Percentiles rank a stretch among this genome's conserved stretches.
phyloP scores from a whole-genome alignment of 2,797 vertebrate genomes.

The Pristis pectinata region DNA sequence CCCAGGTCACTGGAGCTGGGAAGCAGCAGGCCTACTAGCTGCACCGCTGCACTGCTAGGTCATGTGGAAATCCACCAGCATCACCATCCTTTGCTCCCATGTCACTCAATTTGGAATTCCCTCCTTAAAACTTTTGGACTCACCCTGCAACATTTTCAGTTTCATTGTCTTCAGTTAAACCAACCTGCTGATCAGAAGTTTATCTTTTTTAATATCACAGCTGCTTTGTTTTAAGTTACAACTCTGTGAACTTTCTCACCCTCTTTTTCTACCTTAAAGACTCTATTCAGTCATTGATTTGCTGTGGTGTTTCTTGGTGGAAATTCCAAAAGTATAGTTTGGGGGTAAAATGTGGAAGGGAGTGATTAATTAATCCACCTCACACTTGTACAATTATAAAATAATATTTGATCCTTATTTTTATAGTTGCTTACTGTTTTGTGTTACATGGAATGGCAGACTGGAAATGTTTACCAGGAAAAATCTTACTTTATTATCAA shows the following conservation, averaged over 20 bases:
- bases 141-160: no score
- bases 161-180: no score
- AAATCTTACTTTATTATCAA: neutral
- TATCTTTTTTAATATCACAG: no score
- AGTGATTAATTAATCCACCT: neutral
- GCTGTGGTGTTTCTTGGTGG: neutral
- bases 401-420: neutral
- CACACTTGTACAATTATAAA: neutral
- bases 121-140: neutral
- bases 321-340: neutral
- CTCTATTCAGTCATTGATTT: neutral
- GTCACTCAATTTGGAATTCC: neutral
- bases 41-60: no score
- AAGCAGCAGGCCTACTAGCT: no score
- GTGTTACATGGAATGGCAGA: neutral
- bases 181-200: neutral
- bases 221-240: no score
- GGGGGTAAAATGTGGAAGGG: neutral
- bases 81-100: neutral
- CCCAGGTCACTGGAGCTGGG: no score
- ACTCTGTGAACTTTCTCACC: no score
- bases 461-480: neutral
- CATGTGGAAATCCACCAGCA: neutral
- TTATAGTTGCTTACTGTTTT: neutral
- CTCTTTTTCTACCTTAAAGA: neutral